phyloP scores from a whole-genome alignment of 2,888 invertebrate genomes.

The Ischnura elegans region DNA sequence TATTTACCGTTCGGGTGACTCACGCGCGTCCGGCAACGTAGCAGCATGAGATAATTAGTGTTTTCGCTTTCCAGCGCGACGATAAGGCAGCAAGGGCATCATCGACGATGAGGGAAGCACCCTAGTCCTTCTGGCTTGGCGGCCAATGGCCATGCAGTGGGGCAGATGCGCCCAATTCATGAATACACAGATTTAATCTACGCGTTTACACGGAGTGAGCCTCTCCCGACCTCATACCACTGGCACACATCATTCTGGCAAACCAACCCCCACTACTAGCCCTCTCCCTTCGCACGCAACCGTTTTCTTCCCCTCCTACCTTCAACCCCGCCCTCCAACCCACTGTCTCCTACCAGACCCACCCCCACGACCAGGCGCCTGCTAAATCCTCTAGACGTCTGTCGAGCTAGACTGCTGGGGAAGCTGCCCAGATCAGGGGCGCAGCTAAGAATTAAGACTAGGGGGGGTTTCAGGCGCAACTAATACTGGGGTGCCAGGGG shows the following conservation, averaged over 20 bases:
- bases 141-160: neutral
- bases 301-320: neutral
- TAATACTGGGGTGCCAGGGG: too few species aligned
- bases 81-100: neutral
- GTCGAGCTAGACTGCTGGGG: neutral
- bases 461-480: too few species aligned
- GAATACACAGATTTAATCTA: slow-evolving; percentile 72
- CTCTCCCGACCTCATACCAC: slow-evolving; percentile 40
- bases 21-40: neutral
- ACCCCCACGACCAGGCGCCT: neutral
- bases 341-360: neutral
- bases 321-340: neutral
- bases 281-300: neutral
- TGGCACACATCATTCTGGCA: neutral
- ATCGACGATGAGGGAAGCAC: neutral
- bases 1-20: neutral
- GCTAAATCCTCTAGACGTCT: neutral
- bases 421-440: too few species aligned
- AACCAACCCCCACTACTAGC: neutral
- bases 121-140: neutral
- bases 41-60: slow-evolving; percentile 22
- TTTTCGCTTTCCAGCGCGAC: neutral
- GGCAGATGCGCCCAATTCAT: slow-evolving; percentile 70
- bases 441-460: too few species aligned
- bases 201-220: slow-evolving; percentile 52